Percentiles rank a stretch among this genome's conserved stretches.
These are phyloP conservation scores for Drosophila malerkotliana DNA, from an alignment of 1,140 invertebrate species.

Conservation along the genomic window DNA sequence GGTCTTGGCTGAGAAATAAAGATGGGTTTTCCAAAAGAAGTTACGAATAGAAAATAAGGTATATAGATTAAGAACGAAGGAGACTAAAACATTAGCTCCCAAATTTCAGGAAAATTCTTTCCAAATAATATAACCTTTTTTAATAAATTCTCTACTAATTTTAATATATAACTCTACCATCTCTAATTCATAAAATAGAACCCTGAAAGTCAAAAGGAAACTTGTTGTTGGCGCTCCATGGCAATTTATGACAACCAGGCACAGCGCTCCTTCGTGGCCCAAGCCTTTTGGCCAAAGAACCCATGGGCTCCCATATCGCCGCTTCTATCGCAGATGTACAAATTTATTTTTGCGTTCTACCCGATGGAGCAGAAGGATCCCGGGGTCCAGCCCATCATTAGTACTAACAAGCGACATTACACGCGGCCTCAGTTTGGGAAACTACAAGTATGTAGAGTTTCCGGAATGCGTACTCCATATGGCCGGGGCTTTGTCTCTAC, in stretches of 20 bases:
- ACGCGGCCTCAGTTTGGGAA: conserved; percentile 49
- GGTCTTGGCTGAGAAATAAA: conserved; percentile 12
- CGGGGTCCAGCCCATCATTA: conserved; percentile 62
- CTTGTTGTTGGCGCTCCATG: conserved; percentile 62
- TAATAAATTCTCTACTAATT: not conserved
- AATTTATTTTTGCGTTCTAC: conserved; percentile 69
- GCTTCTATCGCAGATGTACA: conserved; percentile 71
- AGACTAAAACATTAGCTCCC: not conserved
- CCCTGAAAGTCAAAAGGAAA: conserved; percentile 40
- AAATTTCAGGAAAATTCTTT: too few relatives aligned
- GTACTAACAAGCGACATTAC: conserved; percentile 79
- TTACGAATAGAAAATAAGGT: not conserved
- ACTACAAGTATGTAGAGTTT: conserved; percentile 24
- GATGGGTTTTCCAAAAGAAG: conserved; percentile 6
- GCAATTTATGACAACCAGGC: conserved; percentile 79
- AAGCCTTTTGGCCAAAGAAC: conserved; percentile 5
- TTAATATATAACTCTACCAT: conserved; percentile 19
- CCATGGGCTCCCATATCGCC: conserved; percentile 57
- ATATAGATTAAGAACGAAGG: not conserved
- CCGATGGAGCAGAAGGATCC: conserved; percentile 5
- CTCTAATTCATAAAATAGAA: conserved; percentile 17
- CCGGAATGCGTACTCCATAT: conserved; percentile 69
- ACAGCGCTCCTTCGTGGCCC: conserved; percentile 34
- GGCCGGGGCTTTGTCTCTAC: conserved; percentile 33
- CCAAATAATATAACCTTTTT: not conserved